Evolutionary conservation across 2,113 vertebrate genomes (phyloP).

Genomic region (Erpornis zantholeuca): DNA sequence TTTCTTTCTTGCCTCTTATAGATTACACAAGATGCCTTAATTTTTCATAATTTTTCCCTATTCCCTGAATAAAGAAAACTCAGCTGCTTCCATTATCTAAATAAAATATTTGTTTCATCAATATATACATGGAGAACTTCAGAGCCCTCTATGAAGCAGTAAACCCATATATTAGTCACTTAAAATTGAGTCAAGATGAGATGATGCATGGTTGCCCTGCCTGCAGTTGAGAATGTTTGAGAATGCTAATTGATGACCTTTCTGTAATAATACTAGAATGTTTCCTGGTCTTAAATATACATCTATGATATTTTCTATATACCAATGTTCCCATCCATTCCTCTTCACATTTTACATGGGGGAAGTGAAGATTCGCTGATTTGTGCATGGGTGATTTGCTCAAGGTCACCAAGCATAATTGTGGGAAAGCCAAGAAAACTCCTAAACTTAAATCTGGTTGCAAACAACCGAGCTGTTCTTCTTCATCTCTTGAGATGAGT

Average conservation of each 20-base stretch:
- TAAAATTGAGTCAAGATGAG: neutral
- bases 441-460: neutral
- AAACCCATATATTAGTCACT: neutral
- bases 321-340: neutral
- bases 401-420: neutral
- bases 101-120: constrained; percentile 1
- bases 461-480: neutral
- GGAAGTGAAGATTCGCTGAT: neutral
- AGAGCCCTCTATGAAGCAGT: neutral
- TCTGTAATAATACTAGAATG: neutral
- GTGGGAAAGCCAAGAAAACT: neutral
- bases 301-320: neutral
- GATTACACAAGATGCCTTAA: neutral
- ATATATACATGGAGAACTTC: neutral
- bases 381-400: neutral
- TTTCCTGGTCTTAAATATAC: neutral
- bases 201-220: neutral
- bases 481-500: neutral
- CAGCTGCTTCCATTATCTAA: neutral
- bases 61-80: neutral
- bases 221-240: neutral
- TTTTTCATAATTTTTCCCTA: neutral
- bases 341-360: neutral
- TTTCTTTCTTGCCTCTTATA: neutral
- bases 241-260: neutral